A percentile compares a stretch with the other conserved stretches of the same genome.
phyloP scores from a whole-genome alignment of 2,888 invertebrate species.

The Stramonita haemastoma region DNA sequence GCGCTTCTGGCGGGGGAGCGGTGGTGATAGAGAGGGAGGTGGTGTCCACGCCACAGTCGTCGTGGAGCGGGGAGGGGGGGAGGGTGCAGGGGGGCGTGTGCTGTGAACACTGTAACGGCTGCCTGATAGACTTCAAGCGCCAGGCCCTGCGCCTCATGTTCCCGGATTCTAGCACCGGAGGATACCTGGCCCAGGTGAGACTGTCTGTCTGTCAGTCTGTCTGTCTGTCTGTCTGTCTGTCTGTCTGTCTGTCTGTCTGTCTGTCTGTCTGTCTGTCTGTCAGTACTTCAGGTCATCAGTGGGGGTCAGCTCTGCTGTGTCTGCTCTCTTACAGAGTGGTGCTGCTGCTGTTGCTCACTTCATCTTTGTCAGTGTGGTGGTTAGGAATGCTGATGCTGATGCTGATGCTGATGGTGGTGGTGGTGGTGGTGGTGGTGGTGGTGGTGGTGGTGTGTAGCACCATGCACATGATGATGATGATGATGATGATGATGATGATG shows the following conservation, averaged over 20 bases:
- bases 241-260: not conserved
- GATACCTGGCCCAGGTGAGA: slow-evolving; percentile 48
- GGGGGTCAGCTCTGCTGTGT: not conserved
- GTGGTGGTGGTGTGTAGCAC: not conserved
- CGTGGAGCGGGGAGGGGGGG: slow-evolving; percentile 40
- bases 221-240: not conserved
- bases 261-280: not conserved
- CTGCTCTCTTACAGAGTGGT: not conserved
- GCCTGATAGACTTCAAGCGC: slow-evolving; percentile 68
- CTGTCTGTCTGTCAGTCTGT: not conserved
- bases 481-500: too few relatives aligned
- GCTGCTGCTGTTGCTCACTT: not conserved
- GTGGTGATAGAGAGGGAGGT: slow-evolving; percentile 39
- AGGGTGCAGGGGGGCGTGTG: slow-evolving; percentile 59
- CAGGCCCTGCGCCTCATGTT: slow-evolving; percentile 68
- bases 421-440: not conserved
- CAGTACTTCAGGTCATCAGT: not conserved
- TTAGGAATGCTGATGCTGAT: not conserved
- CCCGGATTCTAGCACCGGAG: slow-evolving; percentile 55
- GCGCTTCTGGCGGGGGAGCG: slow-evolving; percentile 25
- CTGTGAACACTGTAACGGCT: slow-evolving; percentile 71
- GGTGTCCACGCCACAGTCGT: slow-evolving; percentile 39
- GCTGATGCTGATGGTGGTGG: not conserved
- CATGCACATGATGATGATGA: not conserved
- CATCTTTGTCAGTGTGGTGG: not conserved